These are phyloP conservation scores for Microcebus griseorufus DNA, from an alignment of 2,113 vertebrate species.

Conservation along the genomic window DNA sequence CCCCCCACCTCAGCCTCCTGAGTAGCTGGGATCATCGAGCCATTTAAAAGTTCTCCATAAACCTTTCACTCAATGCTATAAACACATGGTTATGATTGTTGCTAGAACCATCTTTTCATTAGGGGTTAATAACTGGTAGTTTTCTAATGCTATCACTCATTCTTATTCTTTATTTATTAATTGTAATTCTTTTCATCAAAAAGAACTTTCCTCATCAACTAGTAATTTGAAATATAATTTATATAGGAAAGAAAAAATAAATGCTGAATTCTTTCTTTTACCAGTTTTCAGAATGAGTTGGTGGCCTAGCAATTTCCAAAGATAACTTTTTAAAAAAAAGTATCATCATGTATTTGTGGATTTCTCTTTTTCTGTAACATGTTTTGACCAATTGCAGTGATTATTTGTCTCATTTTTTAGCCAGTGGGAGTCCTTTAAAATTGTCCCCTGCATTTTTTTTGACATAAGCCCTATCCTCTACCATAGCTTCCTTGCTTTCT, in stretches of 20 bases:
- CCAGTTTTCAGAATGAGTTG: neutral
- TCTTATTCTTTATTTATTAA: conserved; percentile 21
- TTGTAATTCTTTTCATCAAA: neutral
- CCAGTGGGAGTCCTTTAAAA: neutral
- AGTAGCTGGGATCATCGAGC: neutral
- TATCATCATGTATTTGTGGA: neutral
- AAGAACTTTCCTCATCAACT: neutral
- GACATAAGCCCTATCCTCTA: neutral
- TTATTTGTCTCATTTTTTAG: neutral
- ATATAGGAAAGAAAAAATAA: neutral
- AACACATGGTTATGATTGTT: neutral
- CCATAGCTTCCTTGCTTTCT: neutral
- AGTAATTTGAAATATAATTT: neutral
- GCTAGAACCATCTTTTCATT: neutral
- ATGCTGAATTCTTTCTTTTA: neutral
- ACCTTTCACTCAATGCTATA: neutral
- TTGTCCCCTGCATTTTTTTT: neutral
- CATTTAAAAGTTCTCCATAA: neutral
- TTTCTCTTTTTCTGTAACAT: conserved; percentile 7
- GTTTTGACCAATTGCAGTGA: neutral
- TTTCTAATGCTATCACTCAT: neutral
- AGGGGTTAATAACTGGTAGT: neutral
- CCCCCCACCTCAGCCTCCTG: too few relatives aligned
- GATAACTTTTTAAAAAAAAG: neutral
- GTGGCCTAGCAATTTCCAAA: neutral